These are phyloP conservation scores for Globia sparganii DNA, from an alignment of 2,888 invertebrate species.

Conservation along the genomic window DNA sequence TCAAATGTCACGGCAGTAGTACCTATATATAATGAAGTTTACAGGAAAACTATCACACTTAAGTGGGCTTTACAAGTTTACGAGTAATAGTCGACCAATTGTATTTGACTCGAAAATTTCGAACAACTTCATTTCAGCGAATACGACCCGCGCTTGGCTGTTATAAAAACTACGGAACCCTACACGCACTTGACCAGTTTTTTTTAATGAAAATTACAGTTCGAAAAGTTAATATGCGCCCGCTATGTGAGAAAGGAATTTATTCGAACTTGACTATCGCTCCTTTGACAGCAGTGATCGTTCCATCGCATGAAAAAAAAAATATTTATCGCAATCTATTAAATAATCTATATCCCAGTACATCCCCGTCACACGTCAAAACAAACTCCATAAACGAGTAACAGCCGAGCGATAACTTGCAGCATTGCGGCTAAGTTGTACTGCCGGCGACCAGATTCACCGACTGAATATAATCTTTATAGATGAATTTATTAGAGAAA, in stretches of 20 bases:
- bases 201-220: background rate
- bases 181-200: too few relatives aligned
- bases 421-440: constrained; percentile 34
- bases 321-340: background rate
- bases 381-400: background rate
- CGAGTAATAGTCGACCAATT: too few relatives aligned
- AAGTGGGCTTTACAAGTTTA: too few relatives aligned
- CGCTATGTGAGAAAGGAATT: background rate
- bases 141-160: too few relatives aligned
- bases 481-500: constrained; percentile 26
- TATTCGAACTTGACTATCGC: background rate
- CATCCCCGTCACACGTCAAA: constrained; percentile 1
- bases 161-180: too few relatives aligned
- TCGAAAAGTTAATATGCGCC: background rate
- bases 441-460: constrained; percentile 12
- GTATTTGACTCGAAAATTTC: too few relatives aligned
- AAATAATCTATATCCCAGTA: background rate
- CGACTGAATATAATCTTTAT: constrained; percentile 40
- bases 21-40: too few relatives aligned
- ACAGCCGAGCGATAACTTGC: constrained; percentile 39
- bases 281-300: background rate
- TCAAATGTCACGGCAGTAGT: too few relatives aligned
- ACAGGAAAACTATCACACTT: too few relatives aligned
- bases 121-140: too few relatives aligned
- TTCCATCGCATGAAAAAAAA: background rate